Evolutionary conservation across 2,113 vertebrate species (phyloP).

Genomic region (Willisornis vidua): DNA sequence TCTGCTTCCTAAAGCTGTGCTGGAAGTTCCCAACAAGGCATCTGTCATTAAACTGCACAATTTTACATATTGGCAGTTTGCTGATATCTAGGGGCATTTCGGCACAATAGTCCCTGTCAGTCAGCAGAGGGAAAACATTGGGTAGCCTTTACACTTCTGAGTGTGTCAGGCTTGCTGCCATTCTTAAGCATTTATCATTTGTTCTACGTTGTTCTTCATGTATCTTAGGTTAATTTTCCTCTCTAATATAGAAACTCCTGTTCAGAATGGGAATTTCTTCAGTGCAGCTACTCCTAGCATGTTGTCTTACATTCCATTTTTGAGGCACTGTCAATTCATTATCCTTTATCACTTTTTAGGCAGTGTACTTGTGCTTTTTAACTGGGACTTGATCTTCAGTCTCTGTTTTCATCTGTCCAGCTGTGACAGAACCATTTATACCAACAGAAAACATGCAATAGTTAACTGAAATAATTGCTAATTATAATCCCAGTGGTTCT

Average conservation of each 20-base stretch:
- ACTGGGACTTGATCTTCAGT: background rate
- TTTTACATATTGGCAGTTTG: background rate
- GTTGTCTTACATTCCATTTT: background rate
- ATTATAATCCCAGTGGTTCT: background rate
- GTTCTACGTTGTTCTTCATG: background rate
- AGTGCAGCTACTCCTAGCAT: background rate
- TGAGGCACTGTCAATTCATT: background rate
- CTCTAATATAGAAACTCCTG: background rate
- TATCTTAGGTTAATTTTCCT: background rate
- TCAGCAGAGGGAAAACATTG: background rate
- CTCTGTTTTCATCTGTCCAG: background rate
- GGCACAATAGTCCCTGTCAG: background rate
- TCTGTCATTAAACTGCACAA: background rate
- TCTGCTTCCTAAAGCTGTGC: background rate
- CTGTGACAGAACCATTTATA: background rate
- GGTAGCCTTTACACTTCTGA: background rate
- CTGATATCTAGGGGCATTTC: background rate
- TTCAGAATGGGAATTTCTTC: background rate
- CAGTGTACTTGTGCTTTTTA: background rate
- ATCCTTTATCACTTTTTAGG: background rate
- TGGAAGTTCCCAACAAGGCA: background rate
- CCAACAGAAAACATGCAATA: background rate
- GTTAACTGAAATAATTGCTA: background rate
- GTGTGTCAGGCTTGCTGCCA: background rate
- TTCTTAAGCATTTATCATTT: background rate